A percentile compares a stretch with the other conserved stretches of the same genome.
phyloP scores from a whole-genome alignment of 2,113 vertebrate species.

The Xerus inauris region DNA sequence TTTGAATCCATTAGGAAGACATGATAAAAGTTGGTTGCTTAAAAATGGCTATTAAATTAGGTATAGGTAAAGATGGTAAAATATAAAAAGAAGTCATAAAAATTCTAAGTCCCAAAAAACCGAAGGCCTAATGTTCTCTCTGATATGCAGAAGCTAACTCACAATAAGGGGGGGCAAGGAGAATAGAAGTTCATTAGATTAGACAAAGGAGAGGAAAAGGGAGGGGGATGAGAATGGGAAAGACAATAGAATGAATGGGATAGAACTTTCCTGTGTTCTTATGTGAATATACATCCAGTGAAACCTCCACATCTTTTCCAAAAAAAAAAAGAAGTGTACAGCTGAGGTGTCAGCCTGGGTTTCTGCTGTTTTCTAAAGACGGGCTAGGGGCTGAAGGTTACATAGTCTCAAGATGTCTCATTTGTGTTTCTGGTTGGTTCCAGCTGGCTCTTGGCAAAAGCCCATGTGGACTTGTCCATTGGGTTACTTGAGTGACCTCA shows the following conservation, averaged over 20 bases:
- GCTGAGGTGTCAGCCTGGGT: not conserved
- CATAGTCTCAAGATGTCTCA: not conserved
- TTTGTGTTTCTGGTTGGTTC: not conserved
- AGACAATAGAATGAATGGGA: too few relatives aligned
- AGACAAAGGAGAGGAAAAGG: too few relatives aligned
- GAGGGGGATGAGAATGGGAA: too few relatives aligned
- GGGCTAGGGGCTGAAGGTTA: not conserved
- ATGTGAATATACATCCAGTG: too few relatives aligned
- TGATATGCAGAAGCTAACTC: too few relatives aligned
- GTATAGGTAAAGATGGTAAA: not conserved
- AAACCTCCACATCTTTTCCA: too few relatives aligned
- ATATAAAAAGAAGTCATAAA: conserved; percentile 47
- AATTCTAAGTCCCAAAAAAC: not conserved
- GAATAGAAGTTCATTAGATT: too few relatives aligned
- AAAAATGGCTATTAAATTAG: conserved; percentile 25
- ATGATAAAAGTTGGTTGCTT: not conserved
- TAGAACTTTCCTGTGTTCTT: too few relatives aligned
- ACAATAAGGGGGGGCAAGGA: too few relatives aligned
- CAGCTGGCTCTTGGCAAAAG: not conserved
- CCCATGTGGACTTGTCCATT: not conserved
- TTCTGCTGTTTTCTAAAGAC: not conserved
- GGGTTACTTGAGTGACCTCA: not conserved
- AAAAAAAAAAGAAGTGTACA: too few relatives aligned
- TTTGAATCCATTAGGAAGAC: not conserved
- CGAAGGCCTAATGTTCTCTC: too few relatives aligned